These are phyloP conservation scores for Polyodon spathula DNA, from an alignment of 2,113 vertebrate species.

Conservation along the genomic window DNA sequence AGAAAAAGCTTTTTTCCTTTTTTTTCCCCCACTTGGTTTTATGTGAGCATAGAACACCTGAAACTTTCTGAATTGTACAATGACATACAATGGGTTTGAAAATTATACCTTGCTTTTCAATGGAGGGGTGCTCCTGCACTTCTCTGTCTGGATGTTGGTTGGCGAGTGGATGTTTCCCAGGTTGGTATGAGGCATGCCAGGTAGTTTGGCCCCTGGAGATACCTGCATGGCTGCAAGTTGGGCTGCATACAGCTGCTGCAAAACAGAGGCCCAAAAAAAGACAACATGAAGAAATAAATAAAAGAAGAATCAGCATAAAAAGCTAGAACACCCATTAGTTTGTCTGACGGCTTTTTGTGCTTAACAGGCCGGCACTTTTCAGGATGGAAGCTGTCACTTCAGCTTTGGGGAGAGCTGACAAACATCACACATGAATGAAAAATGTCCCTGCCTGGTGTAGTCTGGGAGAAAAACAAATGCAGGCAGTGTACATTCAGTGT, in stretches of 20 bases:
- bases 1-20: neutral
- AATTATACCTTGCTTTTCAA: conserved; percentile 83
- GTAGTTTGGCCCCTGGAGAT: conserved; percentile 89
- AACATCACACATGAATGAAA: conserved; percentile 51
- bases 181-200: conserved; percentile 77
- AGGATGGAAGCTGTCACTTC: conserved; percentile 32
- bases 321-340: conserved; percentile 55
- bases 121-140: conserved; percentile 80
- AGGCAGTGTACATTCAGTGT: conserved; percentile 26
- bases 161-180: conserved; percentile 81
- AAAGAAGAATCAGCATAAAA: conserved; percentile 50
- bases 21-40: neutral
- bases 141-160: conserved; percentile 84
- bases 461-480: conserved; percentile 48
- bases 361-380: conserved; percentile 33
- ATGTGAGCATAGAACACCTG: too few relatives aligned
- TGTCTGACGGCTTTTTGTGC: conserved; percentile 40
- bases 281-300: conserved; percentile 54
- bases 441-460: conserved; percentile 50
- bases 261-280: conserved; percentile 26
- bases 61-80: too few relatives aligned
- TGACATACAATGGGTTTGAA: too few relatives aligned
- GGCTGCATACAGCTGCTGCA: conserved; percentile 92
- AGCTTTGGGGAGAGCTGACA: conserved; percentile 43
- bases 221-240: conserved; percentile 97